These are phyloP conservation scores for Spisula subtruncata DNA, from an alignment of 2,888 invertebrate species.

Conservation along the genomic window DNA sequence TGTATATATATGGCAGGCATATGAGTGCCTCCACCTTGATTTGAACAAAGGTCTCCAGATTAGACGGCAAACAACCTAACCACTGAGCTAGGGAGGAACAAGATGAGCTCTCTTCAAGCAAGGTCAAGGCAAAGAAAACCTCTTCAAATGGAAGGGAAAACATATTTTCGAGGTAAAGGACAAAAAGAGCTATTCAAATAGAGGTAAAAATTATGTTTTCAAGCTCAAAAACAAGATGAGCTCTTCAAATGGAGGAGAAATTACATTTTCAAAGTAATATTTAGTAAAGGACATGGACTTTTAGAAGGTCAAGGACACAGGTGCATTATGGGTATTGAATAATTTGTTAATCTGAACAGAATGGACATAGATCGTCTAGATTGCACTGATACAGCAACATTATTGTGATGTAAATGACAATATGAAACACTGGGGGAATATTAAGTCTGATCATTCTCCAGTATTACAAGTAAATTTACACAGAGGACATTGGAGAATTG, in stretches of 20 bases:
- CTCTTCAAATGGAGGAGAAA: too few relatives aligned
- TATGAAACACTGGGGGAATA: neutral
- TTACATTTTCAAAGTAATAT: too few relatives aligned
- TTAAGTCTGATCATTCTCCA: slow-evolving; percentile 3
- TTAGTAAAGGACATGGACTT: neutral
- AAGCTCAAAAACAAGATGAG: too few relatives aligned
- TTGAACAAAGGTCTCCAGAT: too few relatives aligned
- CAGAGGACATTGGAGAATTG: neutral
- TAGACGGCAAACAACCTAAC: too few relatives aligned
- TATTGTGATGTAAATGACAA: slow-evolving; percentile 25
- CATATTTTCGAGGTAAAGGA: too few relatives aligned
- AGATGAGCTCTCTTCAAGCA: too few relatives aligned
- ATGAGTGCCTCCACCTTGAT: too few relatives aligned
- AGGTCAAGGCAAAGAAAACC: too few relatives aligned
- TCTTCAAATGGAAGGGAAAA: too few relatives aligned
- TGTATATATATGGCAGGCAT: too few relatives aligned
- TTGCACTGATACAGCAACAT: neutral
- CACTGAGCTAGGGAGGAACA: too few relatives aligned
- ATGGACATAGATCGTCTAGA: neutral
- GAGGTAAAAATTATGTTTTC: neutral
- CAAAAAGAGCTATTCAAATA: neutral
- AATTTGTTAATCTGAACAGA: slow-evolving; percentile 10
- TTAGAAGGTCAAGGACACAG: neutral
- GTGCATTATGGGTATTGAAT: slow-evolving; percentile 16
- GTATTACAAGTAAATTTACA: neutral